Base-by-base conservation (phyloP, 2,888 invertebrate species). In the Brassicogethes aeneus region DNA sequence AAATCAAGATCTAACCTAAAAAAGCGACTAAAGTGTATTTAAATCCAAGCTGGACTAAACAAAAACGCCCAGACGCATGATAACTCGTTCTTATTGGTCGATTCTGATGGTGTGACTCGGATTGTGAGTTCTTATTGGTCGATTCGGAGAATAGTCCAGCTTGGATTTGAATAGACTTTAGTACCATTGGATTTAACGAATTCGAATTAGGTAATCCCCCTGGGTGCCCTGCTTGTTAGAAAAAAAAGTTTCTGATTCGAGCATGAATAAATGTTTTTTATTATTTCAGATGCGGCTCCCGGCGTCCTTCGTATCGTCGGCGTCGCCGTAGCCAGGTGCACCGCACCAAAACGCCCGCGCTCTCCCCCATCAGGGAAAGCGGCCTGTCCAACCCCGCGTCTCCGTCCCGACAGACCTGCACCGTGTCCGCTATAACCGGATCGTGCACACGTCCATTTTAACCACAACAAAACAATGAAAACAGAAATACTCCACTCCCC, bases 341-440 rank as follows among this genome's bases (percentile, higher is more conserved):
- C 44, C 57, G 66, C 34, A 63, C 65, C 14, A 69, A 68, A 49
- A 67, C 75, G 17, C 75, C 77, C 23, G 73, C 76, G 23, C 63
- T 83, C 42, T 82, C 82, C 40, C 82, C 82, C 17, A 83, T 83
- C 40, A 75, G 80, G 43, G 82, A 83, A 56, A 80, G 81, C 34
- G 82, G 82, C 17, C 67, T 80, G 13, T 82, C 82, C 35, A 82
- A 82, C 68, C 80, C 80, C 1, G 77, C 79, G 12, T 80, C 80
- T 41, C 80, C 81, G 57, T 68, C 67, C 57, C 60, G 53, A 58
- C 70, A 57, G 62, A 62, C 55, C 46, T 66, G 65, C 50, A 45
- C 64, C 55, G 48, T 66, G 58, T 50, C 58, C 30, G 55, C 59
- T 30, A 49, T 67, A 57, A 47, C 65, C 61, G 45, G 57, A 52